A percentile compares a stretch with the other conserved stretches of the same genome.
Evolutionary conservation across 2,888 invertebrate species (phyloP).

Genomic region (Thera britannica): DNA sequence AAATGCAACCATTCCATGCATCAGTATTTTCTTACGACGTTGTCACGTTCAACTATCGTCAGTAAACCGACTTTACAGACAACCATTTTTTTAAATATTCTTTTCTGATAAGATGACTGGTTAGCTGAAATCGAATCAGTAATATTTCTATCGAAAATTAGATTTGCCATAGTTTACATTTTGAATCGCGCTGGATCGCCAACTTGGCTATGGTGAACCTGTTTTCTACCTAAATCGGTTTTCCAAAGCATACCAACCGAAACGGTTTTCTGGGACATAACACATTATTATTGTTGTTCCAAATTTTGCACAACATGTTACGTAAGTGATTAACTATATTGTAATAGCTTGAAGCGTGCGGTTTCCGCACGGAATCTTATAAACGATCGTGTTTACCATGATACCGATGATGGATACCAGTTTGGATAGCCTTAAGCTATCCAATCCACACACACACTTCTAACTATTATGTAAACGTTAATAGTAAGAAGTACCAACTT

Average conservation of each 20-base stretch:
- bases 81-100: no score
- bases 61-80: no score
- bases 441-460: no score
- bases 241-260: slow-evolving; percentile 49
- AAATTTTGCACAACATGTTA: slow-evolving; percentile 56
- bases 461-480: no score
- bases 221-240: slow-evolving; percentile 9
- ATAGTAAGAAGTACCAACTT: no score
- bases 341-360: slow-evolving; percentile 48
- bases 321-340: slow-evolving; percentile 53
- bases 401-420: neutral
- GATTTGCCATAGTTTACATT: neutral
- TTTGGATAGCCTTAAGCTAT: neutral
- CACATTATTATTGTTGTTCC: slow-evolving; percentile 45
- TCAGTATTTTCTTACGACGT: no score
- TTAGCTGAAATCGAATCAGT: no score
- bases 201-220: neutral
- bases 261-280: slow-evolving; percentile 53
- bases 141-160: no score
- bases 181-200: neutral
- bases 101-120: no score
- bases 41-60: no score
- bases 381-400: slow-evolving; percentile 12
- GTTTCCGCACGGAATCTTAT: slow-evolving; percentile 46
- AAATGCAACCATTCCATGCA: no score